Base-by-base conservation (phyloP, 2,113 vertebrate species). In the Geococcyx californianus region DNA sequence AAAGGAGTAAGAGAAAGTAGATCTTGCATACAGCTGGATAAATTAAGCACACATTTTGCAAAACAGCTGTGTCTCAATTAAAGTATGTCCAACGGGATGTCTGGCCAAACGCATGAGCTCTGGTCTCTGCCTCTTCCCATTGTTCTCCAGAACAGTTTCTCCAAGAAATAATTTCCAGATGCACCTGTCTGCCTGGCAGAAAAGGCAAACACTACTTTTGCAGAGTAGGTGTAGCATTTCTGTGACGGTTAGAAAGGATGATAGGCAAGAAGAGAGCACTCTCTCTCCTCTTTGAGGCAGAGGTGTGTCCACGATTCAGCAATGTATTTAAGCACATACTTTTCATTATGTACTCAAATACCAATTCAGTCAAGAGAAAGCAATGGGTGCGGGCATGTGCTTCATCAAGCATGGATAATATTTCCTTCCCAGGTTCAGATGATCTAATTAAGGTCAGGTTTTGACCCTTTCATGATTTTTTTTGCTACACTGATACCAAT, bases 21-120 rank as follows among this genome's bases (percentile, higher is more conserved):
- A 72, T 34, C 40, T 58, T 60, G 38, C 52, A 76, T 78, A 60
- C 24, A 75, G 80, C 83, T 64, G 52, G 79, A 90, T n/a, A 92
- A 90, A 90, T 67, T 17, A 86, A 9, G 5, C 70, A 94, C 96
- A 94, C 26, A 52, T 78, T 95, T 69, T 76, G 86, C 95, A 95
- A 72, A 84, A 19, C 17, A 76, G 64, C 47, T 1, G 2, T 28
- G 52, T 91, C 73, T 78, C 28, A 34, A 45, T 82, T 89, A 94
- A 38, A 86, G 3, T 0, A 13, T 15, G 42, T 81, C 76, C 95
- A 91, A 90, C 36, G 28, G 89, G 68, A 72, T 70, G 80, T 49
- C 85, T 97, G 78, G 42, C 36, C 64, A 81, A 85, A 87, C 62
- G 47, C 12, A 26, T 1, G 0, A 33, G 59, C 56, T 91, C 77